These are phyloP conservation scores for Xestia xanthographa DNA, from an alignment of 2,888 invertebrate species.

Conservation along the genomic window DNA sequence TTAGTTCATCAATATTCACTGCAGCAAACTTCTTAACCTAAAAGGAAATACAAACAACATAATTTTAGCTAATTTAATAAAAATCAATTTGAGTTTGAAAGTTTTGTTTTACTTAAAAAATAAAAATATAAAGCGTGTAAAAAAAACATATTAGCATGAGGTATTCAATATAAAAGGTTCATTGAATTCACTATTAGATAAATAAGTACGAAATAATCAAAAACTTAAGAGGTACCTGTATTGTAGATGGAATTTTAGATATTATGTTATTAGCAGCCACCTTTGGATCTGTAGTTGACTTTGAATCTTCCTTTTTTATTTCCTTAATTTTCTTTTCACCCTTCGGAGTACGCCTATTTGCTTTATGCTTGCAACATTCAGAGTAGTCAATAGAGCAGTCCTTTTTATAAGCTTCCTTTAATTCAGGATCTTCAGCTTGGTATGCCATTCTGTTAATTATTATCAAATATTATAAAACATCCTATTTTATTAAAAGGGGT, in stretches of 20 bases:
- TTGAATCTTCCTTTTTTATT: constrained; percentile 66
- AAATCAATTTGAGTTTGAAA: not conserved
- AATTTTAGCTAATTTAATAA: not conserved
- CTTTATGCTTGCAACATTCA: constrained; percentile 83
- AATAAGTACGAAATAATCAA: not conserved
- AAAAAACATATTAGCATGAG: not conserved
- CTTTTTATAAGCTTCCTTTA: constrained; percentile 82
- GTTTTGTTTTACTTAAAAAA: not conserved
- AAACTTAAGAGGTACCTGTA: constrained; percentile 77
- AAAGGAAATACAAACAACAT: constrained; percentile 28
- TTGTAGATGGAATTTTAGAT: constrained; percentile 83
- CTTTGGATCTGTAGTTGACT: constrained; percentile 65
- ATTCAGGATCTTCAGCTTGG: constrained; percentile 81
- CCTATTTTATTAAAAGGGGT: not conserved
- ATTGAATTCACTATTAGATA: not conserved
- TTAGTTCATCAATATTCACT: constrained; percentile 77
- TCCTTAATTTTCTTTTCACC: constrained; percentile 73
- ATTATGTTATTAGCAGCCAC: constrained; percentile 68
- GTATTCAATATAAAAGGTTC: not conserved
- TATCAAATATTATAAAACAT: constrained; percentile 16
- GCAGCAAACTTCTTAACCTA: constrained; percentile 89
- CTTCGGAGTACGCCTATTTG: constrained; percentile 73
- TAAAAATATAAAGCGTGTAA: too few species aligned
- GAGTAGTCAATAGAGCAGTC: constrained; percentile 80
- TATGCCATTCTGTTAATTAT: constrained; percentile 82